Percentiles rank a stretch among this genome's conserved stretches.
Evolutionary conservation across 2,888 invertebrate species (phyloP).

Genomic region (Ceraclea dissimilis): DNA sequence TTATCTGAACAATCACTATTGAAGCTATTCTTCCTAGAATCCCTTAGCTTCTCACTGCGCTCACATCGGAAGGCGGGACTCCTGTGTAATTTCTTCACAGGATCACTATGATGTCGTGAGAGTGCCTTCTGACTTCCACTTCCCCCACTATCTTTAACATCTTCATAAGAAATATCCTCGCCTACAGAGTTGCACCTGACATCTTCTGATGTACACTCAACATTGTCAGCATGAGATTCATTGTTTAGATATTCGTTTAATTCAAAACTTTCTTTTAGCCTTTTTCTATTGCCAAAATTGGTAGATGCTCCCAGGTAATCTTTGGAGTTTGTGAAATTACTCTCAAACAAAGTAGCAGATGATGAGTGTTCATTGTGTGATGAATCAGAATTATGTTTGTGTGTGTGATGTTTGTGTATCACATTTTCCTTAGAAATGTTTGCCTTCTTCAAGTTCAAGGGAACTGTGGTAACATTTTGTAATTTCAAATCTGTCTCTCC

Average conservation of each 20-base stretch:
- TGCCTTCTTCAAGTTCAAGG: slow-evolving; percentile 9
- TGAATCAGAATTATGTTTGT: background rate
- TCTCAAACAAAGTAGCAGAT: background rate
- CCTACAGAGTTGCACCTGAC: background rate
- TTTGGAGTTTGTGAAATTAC: slow-evolving; percentile 5
- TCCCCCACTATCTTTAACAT: slow-evolving; percentile 6
- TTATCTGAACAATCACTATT: slow-evolving; percentile 15
- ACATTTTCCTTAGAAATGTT: slow-evolving; percentile 26
- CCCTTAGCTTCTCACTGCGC: slow-evolving; percentile 36
- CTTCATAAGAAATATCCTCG: slow-evolving; percentile 29
- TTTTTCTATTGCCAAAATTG: slow-evolving; percentile 24
- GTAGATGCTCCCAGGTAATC: slow-evolving; percentile 20
- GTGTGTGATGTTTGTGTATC: slow-evolving; percentile 17
- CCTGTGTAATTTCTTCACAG: slow-evolving; percentile 49
- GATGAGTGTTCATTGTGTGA: background rate
- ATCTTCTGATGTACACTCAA: background rate
- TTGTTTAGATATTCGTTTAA: background rate
- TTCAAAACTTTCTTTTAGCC: slow-evolving; percentile 21
- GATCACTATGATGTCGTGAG: slow-evolving; percentile 44
- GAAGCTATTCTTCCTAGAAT: slow-evolving; percentile 34
- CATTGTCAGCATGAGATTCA: background rate
- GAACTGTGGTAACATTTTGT: slow-evolving; percentile 8
- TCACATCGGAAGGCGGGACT: slow-evolving; percentile 54
- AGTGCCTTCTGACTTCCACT: slow-evolving; percentile 31
- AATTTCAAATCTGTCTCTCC: slow-evolving; percentile 1